phyloP scores from a whole-genome alignment of 2,888 invertebrate species.

The Apantesis nais region DNA sequence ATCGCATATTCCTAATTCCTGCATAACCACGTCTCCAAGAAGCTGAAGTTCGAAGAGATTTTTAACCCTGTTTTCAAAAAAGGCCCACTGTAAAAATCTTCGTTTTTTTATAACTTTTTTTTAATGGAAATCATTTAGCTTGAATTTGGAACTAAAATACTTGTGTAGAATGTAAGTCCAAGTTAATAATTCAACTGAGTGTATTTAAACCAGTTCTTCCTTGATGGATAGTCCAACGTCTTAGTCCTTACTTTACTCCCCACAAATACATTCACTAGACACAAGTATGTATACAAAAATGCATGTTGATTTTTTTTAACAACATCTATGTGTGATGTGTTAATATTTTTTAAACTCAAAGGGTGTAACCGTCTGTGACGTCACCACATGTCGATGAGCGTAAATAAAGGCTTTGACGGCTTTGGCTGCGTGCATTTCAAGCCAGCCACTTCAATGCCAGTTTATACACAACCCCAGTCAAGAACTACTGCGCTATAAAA shows the following conservation, averaged over 20 bases:
- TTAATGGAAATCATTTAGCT: too few species aligned
- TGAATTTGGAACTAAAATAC: too few species aligned
- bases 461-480: slow-evolving; percentile 57
- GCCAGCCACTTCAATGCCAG: slow-evolving; percentile 74
- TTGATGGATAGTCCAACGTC: background rate
- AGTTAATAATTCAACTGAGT: background rate
- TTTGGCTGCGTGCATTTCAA: slow-evolving; percentile 73
- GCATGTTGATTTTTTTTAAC: slow-evolving; percentile 43
- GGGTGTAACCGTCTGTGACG: slow-evolving; percentile 52
- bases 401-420: slow-evolving; percentile 81
- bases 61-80: too few species aligned
- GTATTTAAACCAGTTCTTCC: background rate
- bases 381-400: slow-evolving; percentile 73
- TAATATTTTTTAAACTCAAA: slow-evolving; percentile 41
- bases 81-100: too few species aligned
- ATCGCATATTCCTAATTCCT: too few species aligned
- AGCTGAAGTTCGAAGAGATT: too few species aligned
- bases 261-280: background rate
- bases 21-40: too few species aligned
- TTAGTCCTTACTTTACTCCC: background rate
- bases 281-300: slow-evolving; percentile 6
- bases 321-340: slow-evolving; percentile 36
- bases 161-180: too few species aligned
- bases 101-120: too few species aligned
- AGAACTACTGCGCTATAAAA: slow-evolving; percentile 39